Evolutionary conservation across 2,797 vertebrate genomes (phyloP).

Genomic region (Tolypeutes matacus): DNA sequence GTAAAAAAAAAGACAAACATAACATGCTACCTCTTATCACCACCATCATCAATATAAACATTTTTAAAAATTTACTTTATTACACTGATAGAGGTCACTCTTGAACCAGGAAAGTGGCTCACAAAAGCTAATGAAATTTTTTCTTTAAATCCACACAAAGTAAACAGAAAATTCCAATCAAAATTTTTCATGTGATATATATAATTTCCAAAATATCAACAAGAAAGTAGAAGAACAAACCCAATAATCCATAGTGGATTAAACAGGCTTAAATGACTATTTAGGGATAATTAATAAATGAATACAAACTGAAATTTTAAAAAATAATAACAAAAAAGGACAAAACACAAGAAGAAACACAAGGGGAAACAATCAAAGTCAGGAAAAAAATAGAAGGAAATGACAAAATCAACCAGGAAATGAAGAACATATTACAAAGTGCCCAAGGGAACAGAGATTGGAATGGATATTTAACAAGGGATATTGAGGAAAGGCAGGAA

Average conservation of each 20-base stretch:
- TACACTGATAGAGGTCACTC: background rate
- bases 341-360: background rate
- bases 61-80: background rate
- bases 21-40: background rate
- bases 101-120: background rate
- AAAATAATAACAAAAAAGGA: background rate
- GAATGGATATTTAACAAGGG: background rate
- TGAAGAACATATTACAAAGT: background rate
- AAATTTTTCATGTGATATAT: background rate
- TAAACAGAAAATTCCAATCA: background rate
- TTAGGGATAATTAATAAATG: background rate
- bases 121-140: background rate
- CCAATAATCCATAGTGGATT: background rate
- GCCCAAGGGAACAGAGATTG: background rate
- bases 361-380: background rate
- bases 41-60: background rate
- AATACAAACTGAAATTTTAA: background rate
- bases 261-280: background rate
- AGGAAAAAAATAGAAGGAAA: background rate
- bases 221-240: background rate
- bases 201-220: background rate
- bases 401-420: constrained; percentile 5
- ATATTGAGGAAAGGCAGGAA: background rate
- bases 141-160: background rate
- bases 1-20: background rate